Evolutionary conservation across 2,888 invertebrate genomes (phyloP).

Genomic region (Nemotelus nigrinus): DNA sequence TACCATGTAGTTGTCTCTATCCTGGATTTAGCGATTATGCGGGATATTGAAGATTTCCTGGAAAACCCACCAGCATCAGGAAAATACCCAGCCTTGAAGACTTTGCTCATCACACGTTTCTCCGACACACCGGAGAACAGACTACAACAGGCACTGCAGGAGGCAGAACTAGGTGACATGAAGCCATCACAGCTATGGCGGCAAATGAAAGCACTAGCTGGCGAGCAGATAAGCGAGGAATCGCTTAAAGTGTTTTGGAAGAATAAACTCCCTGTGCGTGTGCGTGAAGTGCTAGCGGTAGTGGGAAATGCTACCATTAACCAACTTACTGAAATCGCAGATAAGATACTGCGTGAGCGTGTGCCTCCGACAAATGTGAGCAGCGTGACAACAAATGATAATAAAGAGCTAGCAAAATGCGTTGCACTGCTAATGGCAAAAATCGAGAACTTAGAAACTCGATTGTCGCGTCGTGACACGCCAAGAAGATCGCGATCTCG

Average conservation of each 20-base stretch:
- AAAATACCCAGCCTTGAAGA: background rate
- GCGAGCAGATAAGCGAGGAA: background rate
- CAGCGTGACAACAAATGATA: background rate
- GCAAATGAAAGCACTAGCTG: background rate
- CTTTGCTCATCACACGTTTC: background rate
- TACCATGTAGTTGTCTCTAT: background rate
- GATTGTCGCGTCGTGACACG: background rate
- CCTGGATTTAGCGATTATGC: background rate
- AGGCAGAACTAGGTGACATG: background rate
- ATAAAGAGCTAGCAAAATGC: background rate
- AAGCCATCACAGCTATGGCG: conserved; percentile 13
- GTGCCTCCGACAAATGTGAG: background rate
- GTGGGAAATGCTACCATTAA: background rate
- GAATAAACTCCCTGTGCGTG: conserved; percentile 5
- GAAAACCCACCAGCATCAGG: background rate
- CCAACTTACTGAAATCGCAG: background rate
- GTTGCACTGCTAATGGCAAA: background rate
- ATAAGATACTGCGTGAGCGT: conserved; percentile 1
- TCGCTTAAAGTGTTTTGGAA: background rate
- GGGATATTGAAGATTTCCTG: background rate
- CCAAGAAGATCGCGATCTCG: background rate
- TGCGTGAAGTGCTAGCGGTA: background rate
- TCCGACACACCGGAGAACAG: conserved; percentile 7
- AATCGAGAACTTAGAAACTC: background rate
- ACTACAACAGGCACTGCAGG: background rate